Percentiles rank a stretch among this genome's conserved stretches.
Evolutionary conservation across 2,888 invertebrate species (phyloP).

Genomic region (Yponomeuta cagnagella): DNA sequence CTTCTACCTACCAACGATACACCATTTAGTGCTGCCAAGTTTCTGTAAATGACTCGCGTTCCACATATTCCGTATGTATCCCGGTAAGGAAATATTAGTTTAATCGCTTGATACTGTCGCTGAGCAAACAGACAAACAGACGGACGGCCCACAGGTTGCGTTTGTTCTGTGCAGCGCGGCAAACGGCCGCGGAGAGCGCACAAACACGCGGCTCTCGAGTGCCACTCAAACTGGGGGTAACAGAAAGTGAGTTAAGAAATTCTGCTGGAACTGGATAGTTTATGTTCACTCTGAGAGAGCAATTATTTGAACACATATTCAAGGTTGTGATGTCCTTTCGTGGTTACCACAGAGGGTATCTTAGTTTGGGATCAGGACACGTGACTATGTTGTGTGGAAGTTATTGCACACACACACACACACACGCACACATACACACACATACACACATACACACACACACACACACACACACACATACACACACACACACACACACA

Average conservation of each 20-base stretch:
- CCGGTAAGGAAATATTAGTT: conserved; percentile 35
- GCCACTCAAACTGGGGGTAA: not conserved
- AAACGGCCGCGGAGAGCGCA: not conserved
- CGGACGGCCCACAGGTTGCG: conserved; percentile 25
- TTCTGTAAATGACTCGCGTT: not conserved
- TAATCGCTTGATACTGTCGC: conserved; percentile 39
- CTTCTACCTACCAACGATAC: too few relatives aligned
- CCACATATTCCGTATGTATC: not conserved
- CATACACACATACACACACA: too few relatives aligned
- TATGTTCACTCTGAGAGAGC: not conserved
- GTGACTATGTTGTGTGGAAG: too few relatives aligned
- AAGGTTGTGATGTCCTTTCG: too few relatives aligned
- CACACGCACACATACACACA: too few relatives aligned
- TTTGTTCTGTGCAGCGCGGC: conserved; percentile 32
- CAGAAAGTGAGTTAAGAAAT: not conserved
- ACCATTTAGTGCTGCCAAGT: not conserved
- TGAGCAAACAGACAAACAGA: conserved; percentile 25
- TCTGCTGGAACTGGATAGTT: not conserved
- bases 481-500: too few relatives aligned
- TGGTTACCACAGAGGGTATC: too few relatives aligned
- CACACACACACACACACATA: too few relatives aligned
- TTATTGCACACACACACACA: too few relatives aligned
- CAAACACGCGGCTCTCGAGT: not conserved
- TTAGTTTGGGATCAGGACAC: too few relatives aligned
- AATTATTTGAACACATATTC: not conserved